Conservation (phyloP, 2,113 vertebrate genomes). For the Pleuronectes platessa region DNA sequence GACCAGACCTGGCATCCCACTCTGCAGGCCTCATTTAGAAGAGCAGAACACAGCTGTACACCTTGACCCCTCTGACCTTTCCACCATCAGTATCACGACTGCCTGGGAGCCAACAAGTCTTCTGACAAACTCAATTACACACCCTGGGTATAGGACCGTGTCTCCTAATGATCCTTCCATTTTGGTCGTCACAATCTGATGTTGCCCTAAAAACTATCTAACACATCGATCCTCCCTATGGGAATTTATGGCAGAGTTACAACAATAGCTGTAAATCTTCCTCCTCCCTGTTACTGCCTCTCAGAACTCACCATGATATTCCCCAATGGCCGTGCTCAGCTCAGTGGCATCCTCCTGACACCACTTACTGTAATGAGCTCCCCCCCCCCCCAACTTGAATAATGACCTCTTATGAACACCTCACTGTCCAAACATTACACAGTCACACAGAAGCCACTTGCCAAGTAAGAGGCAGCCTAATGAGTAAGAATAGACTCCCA, state of each 20-base stretch:
- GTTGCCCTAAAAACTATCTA: background rate
- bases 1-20: slow-evolving; percentile 20
- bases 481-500: slow-evolving; percentile 52
- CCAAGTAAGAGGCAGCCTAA: slow-evolving; percentile 47
- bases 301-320: slow-evolving; percentile 7
- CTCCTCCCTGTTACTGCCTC: slow-evolving; percentile 17
- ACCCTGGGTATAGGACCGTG: background rate
- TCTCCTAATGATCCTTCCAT: slow-evolving; percentile 19
- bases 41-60: slow-evolving; percentile 7
- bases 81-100: slow-evolving; percentile 12
- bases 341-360: slow-evolving; percentile 34
- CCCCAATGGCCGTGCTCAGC: slow-evolving; percentile 15
- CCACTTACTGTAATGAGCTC: slow-evolving; percentile 64
- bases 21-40: slow-evolving; percentile 48
- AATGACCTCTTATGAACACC: slow-evolving; percentile 51
- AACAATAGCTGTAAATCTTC: slow-evolving; percentile 21
- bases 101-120: too few relatives aligned
- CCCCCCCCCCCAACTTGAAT: slow-evolving; percentile 47
- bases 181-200: background rate
- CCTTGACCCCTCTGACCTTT: slow-evolving; percentile 13
- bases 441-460: slow-evolving; percentile 23
- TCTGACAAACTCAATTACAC: background rate
- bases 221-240: background rate
- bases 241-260: background rate
- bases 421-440: slow-evolving; percentile 55